phyloP scores from a whole-genome alignment of 2,888 invertebrate genomes.

The Drosophila subsilvestris region DNA sequence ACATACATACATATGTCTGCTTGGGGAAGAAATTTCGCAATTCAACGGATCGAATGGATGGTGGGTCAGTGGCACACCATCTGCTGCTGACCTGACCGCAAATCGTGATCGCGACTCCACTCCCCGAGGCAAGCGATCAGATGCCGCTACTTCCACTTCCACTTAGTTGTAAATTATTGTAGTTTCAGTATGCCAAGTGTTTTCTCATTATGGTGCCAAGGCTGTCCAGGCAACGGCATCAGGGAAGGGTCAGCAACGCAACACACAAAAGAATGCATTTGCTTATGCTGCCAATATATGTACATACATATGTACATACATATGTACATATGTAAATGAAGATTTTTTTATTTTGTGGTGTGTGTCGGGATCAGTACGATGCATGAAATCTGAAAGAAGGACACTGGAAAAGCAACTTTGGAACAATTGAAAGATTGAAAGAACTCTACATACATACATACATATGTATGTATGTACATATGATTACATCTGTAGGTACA shows the following conservation, averaged over 20 bases:
- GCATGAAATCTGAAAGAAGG: background rate
- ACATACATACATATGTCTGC: background rate
- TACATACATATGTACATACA: no score
- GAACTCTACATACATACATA: background rate
- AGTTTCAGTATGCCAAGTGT: conserved; percentile 30
- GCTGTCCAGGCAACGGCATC: background rate
- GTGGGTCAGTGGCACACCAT: conserved; percentile 66
- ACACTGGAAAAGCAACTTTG: background rate
- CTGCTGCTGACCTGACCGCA: conserved; percentile 59
- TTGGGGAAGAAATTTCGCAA: conserved; percentile 5
- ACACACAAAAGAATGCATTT: background rate
- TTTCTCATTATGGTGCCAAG: conserved; percentile 13
- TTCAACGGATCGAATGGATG: conserved; percentile 37
- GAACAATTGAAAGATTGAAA: background rate
- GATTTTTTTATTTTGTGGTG: background rate
- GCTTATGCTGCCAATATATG: background rate
- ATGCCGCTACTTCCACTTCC: background rate
- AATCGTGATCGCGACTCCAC: conserved; percentile 35
- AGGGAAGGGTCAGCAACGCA: background rate
- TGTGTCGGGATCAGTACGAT: background rate
- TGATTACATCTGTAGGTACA: background rate
- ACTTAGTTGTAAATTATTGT: conserved; percentile 21
- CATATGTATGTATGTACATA: background rate
- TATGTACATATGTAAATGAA: background rate
- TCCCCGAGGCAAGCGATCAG: background rate